A percentile compares a stretch with the other conserved stretches of the same genome.
These are phyloP conservation scores for Drosophila burlai DNA, from an alignment of 1,140 invertebrate species.

Conservation along the genomic window DNA sequence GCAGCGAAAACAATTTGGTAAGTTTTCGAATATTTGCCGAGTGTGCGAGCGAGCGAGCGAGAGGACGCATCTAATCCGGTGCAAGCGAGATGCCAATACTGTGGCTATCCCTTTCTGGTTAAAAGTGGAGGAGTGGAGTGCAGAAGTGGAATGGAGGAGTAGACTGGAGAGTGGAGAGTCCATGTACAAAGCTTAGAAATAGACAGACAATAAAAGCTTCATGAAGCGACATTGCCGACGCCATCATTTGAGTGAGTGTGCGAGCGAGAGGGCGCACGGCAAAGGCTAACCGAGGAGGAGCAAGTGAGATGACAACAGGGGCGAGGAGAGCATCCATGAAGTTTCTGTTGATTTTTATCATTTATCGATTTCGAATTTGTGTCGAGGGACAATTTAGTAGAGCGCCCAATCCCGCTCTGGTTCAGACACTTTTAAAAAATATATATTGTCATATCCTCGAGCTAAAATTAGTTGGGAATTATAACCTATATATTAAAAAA, in stretches of 20 bases:
- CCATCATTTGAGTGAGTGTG: slow-evolving; percentile 59
- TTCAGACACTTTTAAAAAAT: neutral
- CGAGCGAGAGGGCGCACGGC: slow-evolving; percentile 26
- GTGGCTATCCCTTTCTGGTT: slow-evolving; percentile 10
- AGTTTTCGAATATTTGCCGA: slow-evolving; percentile 80
- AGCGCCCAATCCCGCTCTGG: slow-evolving; percentile 21
- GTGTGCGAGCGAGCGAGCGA: slow-evolving; percentile 21
- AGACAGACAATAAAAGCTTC: slow-evolving; percentile 84
- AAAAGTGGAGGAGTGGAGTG: neutral
- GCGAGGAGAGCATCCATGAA: slow-evolving; percentile 62
- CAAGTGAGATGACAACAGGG: slow-evolving; percentile 18
- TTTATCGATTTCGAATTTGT: slow-evolving; percentile 85
- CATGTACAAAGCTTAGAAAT: slow-evolving; percentile 84
- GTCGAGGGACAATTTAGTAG: slow-evolving; percentile 83
- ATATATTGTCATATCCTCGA: neutral
- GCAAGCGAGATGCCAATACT: slow-evolving; percentile 56
- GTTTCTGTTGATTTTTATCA: slow-evolving; percentile 85
- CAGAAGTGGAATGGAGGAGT: slow-evolving; percentile 16
- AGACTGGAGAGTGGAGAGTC: slow-evolving; percentile 42
- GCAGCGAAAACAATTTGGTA: slow-evolving; percentile 83
- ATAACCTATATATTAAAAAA: too few species aligned
- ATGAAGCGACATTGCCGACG: slow-evolving; percentile 74
- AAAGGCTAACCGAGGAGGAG: neutral
- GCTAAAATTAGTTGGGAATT: neutral
- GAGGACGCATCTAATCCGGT: slow-evolving; percentile 39